phyloP scores from a whole-genome alignment of 2,797 vertebrate genomes.

The Callimico goeldii region DNA sequence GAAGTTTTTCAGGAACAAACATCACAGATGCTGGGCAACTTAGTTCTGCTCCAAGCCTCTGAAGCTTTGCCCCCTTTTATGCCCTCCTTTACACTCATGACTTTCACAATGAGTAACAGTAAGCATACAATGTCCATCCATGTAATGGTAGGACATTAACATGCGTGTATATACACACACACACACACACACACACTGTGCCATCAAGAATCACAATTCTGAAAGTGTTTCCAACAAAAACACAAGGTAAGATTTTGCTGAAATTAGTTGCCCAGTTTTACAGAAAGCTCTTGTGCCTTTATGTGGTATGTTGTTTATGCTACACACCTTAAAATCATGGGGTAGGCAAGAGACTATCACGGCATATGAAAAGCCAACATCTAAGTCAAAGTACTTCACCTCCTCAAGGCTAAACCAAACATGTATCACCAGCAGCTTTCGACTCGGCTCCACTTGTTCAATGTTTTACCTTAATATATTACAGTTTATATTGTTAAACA shows the following conservation, averaged over 20 bases:
- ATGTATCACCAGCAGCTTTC: constrained; percentile 30
- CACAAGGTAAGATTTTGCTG: neutral
- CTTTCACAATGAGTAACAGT: neutral
- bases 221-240: constrained; percentile 44
- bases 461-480: constrained; percentile 76
- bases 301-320: neutral
- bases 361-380: neutral
- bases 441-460: constrained; percentile 62
- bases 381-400: constrained; percentile 30
- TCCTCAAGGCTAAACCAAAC: constrained; percentile 19
- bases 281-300: neutral
- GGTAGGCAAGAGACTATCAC: neutral
- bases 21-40: constrained; percentile 9
- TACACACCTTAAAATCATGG: neutral
- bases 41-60: neutral
- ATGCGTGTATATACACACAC: neutral
- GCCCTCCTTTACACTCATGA: neutral
- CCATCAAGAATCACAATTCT: constrained; percentile 26
- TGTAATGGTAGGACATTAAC: neutral
- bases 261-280: neutral
- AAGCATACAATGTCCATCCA: neutral
- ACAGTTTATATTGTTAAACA: constrained; percentile 67
- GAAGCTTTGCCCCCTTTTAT: neutral
- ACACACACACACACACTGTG: neutral
- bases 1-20: constrained; percentile 46